Base-by-base conservation (phyloP, 2,888 invertebrate genomes). In the Ectropis crepuscularia region DNA sequence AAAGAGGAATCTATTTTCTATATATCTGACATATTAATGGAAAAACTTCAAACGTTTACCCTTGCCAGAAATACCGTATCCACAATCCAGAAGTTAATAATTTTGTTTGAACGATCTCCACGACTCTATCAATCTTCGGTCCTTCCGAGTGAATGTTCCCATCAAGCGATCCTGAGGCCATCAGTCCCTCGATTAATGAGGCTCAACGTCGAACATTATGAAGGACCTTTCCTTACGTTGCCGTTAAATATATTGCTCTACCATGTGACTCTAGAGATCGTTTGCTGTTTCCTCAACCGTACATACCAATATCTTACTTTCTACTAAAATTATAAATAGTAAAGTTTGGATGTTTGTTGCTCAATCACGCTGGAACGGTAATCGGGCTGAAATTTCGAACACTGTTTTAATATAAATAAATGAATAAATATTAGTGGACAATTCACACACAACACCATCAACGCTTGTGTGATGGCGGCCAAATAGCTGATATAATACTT, bases 131-230 rank as follows among this genome's bases (percentile, higher is more conserved):
- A 63, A 63, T 63, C 58, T 63, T 42, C 46, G 41, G 54, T 41
- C 63, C 53, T 58, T 46, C n/a, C 49, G 10, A 11, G 53, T 53
- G 45, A 62, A 58, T 59, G 63, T 53, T 38, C 54, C 58, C 59
- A 54, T 63, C 58, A 63, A 59, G 59, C 39, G 58, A 39, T 54
- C 63, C 63, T 55, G 42, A 12, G 49, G 12, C 42, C 59, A 63
- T 63, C 63, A 54, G 63, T 50, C 63, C 59, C 50, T 58, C 50
- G 59, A 50, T 59, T 59, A 63, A 59, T 63, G 54, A 50, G 46
- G 49, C 45, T 61, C 48, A 50, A 59, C 54, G 50, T 49, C 54
- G 16, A 55, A 54, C 54, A 50, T 59, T 55, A 57, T 53, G 59
- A 55, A 47, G 50, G 63, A 36, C 62, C 57, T 58, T 53, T 59